Evolutionary conservation across 2,797 vertebrate species (phyloP), one percentile per base, ranked within the genome.

Genomic region (Podarcis lilfordi): DNA sequence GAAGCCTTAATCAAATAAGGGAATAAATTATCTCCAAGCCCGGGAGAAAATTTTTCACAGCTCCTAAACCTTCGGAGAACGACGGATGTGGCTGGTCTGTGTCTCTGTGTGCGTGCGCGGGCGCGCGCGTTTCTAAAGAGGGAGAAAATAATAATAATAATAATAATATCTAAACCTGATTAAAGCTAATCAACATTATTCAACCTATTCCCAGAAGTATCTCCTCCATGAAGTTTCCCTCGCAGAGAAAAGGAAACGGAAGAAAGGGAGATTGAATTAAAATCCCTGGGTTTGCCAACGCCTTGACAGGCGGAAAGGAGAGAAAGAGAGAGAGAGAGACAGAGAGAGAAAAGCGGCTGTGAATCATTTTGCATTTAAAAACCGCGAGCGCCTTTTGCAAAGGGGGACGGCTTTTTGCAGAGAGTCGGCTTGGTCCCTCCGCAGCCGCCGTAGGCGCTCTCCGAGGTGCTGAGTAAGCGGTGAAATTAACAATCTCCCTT

Each of bases 221-320:
- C 86, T 75, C 86, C 86, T 84, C 92, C 71, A 92, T 89, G 89
- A 80, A 88, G 87, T 91, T 91, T 89, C 78, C 89, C 88, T 89
- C 71, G 68, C 89, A 78, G 89, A 90, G 59, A 89, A 91, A 89
- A 91, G 92, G 93, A 94, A 94, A 87, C 91, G 90, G 91, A 82
- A 89, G 76, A 10, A n/a, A 59, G 25, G 25, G 8, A 82, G 92
- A 94, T 91, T 86, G 8, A 79, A 94, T 92, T 92, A 91, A 72
- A 37, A 87, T 85, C 17, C 89, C 91, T 88, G 88, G 81, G 88
- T 92, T 93, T 90, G 89, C 91, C 93, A 76, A 88, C 29, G 27
- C 78, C n/a, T 91, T 91, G 92, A 86, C 91, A 91, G 88, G 89
- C 74, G 82, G 35, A 8, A 29, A 8, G 13, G 1, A 2, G 59